Base-by-base conservation (phyloP, 1,140 invertebrate genomes). In the Octopus bimaculoides region DNA sequence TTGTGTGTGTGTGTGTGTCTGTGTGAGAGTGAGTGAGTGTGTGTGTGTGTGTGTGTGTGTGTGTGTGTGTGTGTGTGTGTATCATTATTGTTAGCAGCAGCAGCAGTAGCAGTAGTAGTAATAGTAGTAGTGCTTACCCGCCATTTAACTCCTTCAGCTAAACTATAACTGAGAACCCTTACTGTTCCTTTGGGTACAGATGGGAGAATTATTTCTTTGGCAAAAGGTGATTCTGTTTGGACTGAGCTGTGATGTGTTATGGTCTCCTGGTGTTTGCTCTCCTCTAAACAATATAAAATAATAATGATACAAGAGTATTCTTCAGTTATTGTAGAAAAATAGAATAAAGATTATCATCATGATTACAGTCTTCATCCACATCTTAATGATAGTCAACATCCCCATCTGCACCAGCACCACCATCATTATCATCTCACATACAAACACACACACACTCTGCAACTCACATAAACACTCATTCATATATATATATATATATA, bases 251-350 rank as follows among this genome's bases (percentile, higher is more conserved):
- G 75, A 54, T 87, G 81, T 41, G 83, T 87, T 81, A 82, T 85
- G 17, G 88, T 78, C 81, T 87, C 83, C 73, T 89, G 88, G 76
- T 89, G 83, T 73, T 86, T 84, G 81, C 89, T 89, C n/a, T 86
- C 88, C 20, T 87, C 88, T 89, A 80, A 5, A 78, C 75, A 53
- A 81, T 66, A 55, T 1, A 81, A 52, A 75, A 41, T 77, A 82
- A 79, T 73, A 52, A 54, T 53, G 12, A 77, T 2, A 8, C 12
- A 52, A 53, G 54, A 56, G 8, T 4, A 54, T 8, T 54, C 53
- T 20, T 41, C 8, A 12, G 6, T 53, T 41, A 14, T 77, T 52
- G 26, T 41, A 41, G 26, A 41, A 41, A 41, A 41, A 41, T 41
- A 41, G 26, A 41, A 41, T 41, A 41, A 41, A 41, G 26, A 41